Conservation (phyloP, 2,113 vertebrate species). For the Centropristis striata region DNA sequence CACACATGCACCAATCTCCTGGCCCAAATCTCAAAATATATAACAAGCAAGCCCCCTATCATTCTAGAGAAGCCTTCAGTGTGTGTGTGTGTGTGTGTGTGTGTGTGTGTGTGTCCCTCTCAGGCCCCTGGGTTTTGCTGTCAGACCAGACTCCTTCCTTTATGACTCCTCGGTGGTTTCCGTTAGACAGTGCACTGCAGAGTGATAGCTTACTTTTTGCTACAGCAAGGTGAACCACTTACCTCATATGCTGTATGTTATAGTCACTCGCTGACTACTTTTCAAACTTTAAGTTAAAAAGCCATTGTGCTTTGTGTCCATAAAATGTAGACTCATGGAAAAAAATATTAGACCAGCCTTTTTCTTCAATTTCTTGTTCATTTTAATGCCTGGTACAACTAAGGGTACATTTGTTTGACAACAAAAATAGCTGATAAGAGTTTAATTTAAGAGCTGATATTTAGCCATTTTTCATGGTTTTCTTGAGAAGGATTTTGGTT, state of each 20-base stretch:
- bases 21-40: constrained; percentile 59
- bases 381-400: too few species aligned
- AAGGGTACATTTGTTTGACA: too few species aligned
- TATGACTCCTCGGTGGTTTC: constrained; percentile 45
- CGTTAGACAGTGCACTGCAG: constrained; percentile 8
- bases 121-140: constrained; percentile 46
- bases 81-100: constrained; percentile 28
- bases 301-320: background rate
- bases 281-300: background rate
- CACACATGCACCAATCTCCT: constrained; percentile 20
- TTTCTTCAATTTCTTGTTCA: too few species aligned
- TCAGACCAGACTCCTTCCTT: constrained; percentile 51
- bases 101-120: constrained; percentile 36
- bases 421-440: too few species aligned
- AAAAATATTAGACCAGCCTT: too few species aligned
- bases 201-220: constrained; percentile 26
- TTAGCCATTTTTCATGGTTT: too few species aligned
- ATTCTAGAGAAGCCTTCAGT: constrained; percentile 34
- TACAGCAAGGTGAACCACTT: constrained; percentile 12
- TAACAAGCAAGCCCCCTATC: constrained; percentile 35
- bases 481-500: too few species aligned
- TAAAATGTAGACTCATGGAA: too few species aligned
- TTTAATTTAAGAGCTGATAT: too few species aligned
- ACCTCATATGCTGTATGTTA: background rate
- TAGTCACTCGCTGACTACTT: background rate